Conservation (phyloP, 2,113 vertebrate species). For the Rhinogobius similis region DNA sequence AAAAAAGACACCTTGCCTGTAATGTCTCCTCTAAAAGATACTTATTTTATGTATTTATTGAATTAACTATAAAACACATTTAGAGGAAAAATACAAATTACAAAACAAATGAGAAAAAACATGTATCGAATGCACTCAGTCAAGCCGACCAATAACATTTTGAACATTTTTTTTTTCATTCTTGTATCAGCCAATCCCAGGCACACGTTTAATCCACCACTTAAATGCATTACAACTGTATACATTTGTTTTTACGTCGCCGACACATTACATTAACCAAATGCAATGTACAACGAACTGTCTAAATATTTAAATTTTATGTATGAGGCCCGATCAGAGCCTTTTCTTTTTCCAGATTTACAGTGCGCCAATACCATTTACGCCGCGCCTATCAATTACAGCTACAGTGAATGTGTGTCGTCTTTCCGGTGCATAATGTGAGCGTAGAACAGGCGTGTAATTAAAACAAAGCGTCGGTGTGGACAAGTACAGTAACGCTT, state of each 20-base stretch:
- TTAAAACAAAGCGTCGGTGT: conserved; percentile 4
- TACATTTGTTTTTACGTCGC: conserved; percentile 1
- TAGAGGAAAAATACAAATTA: too few relatives aligned
- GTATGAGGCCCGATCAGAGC: not conserved
- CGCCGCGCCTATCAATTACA: not conserved
- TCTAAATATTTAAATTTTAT: conserved; percentile 12
- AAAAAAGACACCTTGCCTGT: too few relatives aligned
- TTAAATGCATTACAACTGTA: conserved; percentile 4
- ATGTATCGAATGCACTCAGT: too few relatives aligned
- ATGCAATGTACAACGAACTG: not conserved
- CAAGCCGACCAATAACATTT: not conserved
- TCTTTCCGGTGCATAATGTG: not conserved
- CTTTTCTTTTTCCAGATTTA: conserved; percentile 3
- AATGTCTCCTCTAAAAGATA: too few relatives aligned
- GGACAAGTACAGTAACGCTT: conserved; percentile 3
- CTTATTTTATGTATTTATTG: too few relatives aligned
- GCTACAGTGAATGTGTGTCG: not conserved
- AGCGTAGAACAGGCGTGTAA: not conserved
- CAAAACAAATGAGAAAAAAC: not conserved
- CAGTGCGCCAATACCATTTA: not conserved
- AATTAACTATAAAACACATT: too few relatives aligned
- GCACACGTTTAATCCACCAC: not conserved
- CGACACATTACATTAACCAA: conserved; percentile 6
- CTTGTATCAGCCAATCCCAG: not conserved
- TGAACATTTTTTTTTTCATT: not conserved